Percentiles rank a stretch among this genome's conserved stretches.
Conservation (phyloP, 1,140 invertebrate genomes). For the Macrosteles quadrilineatus region DNA sequence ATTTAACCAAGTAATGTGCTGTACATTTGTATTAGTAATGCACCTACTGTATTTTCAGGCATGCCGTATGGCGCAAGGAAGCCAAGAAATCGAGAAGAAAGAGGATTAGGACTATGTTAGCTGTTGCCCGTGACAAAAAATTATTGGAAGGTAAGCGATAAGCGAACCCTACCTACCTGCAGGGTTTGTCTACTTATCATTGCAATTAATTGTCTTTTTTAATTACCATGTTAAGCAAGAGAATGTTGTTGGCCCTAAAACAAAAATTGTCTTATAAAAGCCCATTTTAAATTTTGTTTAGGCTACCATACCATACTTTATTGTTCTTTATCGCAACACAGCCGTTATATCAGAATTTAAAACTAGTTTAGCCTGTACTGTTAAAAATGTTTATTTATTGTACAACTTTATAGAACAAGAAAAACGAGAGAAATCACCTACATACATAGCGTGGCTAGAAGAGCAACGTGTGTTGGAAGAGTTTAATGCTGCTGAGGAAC, state of each 20-base stretch:
- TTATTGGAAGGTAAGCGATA: slow-evolving; percentile 38
- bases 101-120: slow-evolving; percentile 54
- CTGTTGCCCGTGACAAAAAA: slow-evolving; percentile 45
- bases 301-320: neutral
- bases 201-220: neutral
- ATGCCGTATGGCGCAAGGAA: slow-evolving; percentile 56
- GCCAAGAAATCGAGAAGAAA: slow-evolving; percentile 62
- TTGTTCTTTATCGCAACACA: neutral
- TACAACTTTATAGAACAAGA: slow-evolving; percentile 45
- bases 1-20: too few species aligned
- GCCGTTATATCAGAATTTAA: too few species aligned
- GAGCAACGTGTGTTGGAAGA: slow-evolving; percentile 50
- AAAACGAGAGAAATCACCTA: slow-evolving; percentile 42
- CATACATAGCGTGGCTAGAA: slow-evolving; percentile 54
- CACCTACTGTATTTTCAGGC: too few species aligned
- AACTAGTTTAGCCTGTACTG: too few species aligned
- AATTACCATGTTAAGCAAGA: neutral
- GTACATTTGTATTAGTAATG: too few species aligned
- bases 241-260: neutral
- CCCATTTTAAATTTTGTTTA: neutral
- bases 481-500: slow-evolving; percentile 50
- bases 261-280: neutral
- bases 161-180: neutral
- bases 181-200: neutral
- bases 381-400: too few species aligned